Base-by-base conservation (phyloP, 2,797 vertebrate species). In the Helostoma temminkii region DNA sequence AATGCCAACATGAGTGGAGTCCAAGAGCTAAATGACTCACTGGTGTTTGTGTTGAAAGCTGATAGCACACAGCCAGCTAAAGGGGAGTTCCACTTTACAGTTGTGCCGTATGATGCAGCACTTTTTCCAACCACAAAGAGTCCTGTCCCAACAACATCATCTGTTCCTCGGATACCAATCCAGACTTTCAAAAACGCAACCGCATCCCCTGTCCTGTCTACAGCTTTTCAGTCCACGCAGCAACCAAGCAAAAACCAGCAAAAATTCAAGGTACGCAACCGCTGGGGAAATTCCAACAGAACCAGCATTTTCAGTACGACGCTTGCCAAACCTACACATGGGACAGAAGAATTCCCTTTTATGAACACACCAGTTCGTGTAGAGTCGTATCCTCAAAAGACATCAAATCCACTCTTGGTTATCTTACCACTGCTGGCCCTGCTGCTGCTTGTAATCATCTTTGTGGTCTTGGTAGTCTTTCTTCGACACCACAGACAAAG, bases 1-100 rank as follows among this genome's bases (percentile, higher is more conserved):
- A 85, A 83, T 10, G 89, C 93, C 3, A 96, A 95, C 84, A 91
- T 98, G 87, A 96, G 92, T 0, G 94, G 86, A 34, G 49, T 90
- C 0, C 67, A 92, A 42, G 76, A 91, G 26, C 66, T 97, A 19
- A 96, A 95, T 24, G 96, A 97, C 75, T 97, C 95, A 0, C 91
- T 99, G 54, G 85, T 83, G 0, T 97, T 98, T 85, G 34, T 96
- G 1, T 87, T 98, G 65, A 95, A 91, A 91, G 95, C 95, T 56
- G 92, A 94, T 39, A 88, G 83, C 3, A 64, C 96, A 16, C 95
- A 95, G 78, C 95, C 96, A 70, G 96, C 94, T 3, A 64, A 87
- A 6, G 95, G 94, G 9, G 90, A 77, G 77, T 93, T 98, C 58
- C 71, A 77, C 39, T 98, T 96, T 76, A 94, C 84, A 28, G 85